These are phyloP conservation scores for Vulpes vulpes DNA, from an alignment of 2,113 vertebrate genomes.

Conservation along the genomic window DNA sequence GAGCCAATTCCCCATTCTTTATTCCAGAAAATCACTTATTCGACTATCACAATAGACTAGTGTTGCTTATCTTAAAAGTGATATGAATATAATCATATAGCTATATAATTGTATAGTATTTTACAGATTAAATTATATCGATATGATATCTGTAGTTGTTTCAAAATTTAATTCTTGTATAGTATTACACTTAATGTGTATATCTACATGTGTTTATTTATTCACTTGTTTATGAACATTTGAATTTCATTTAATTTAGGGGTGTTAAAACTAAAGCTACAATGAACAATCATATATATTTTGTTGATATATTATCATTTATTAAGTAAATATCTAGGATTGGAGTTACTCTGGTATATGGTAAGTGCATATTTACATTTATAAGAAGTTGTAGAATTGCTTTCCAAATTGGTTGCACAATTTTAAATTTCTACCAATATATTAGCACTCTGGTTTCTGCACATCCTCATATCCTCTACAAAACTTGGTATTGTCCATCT, in stretches of 20 bases:
- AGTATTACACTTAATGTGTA: not conserved
- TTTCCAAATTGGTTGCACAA: not conserved
- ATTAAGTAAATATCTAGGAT: not conserved
- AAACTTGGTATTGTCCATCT: not conserved
- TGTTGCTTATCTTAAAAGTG: not conserved
- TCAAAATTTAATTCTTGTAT: not conserved
- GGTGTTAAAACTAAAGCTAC: not conserved
- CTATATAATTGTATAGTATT: not conserved
- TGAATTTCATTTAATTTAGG: not conserved
- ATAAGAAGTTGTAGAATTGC: not conserved
- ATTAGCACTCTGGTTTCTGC: not conserved
- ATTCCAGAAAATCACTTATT: not conserved
- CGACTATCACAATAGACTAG: not conserved
- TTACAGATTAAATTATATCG: not conserved
- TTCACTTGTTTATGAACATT: not conserved
- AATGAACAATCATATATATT: not conserved
- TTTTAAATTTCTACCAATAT: conserved; percentile 24
- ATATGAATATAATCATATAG: too few relatives aligned
- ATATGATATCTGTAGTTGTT: not conserved
- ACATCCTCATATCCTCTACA: not conserved
- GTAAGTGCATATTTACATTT: not conserved
- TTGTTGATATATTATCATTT: conserved; percentile 44
- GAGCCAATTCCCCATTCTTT: not conserved
- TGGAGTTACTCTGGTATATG: not conserved
- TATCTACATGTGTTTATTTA: not conserved